These are phyloP conservation scores for Macrostomum lignano DNA, from an alignment of 1,140 invertebrate species.

Conservation along the genomic window DNA sequence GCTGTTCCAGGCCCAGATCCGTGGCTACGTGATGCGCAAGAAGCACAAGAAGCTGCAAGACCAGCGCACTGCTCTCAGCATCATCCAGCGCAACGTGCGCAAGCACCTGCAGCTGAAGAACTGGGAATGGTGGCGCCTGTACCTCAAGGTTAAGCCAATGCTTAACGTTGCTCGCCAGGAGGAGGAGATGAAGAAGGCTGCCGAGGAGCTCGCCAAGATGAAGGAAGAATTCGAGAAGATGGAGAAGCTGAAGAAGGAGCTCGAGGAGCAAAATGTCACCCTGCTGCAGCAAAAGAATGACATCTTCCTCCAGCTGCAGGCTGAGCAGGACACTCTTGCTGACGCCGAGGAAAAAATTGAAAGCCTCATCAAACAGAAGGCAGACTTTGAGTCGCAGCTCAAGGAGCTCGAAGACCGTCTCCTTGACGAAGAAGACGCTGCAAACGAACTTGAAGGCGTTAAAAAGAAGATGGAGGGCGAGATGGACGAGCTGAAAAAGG, in stretches of 20 bases:
- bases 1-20: conserved; percentile 82
- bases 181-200: conserved; percentile 86
- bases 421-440: conserved; percentile 70
- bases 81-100: conserved; percentile 84
- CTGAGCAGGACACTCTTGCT: conserved; percentile 31
- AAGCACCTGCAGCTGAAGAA: conserved; percentile 88
- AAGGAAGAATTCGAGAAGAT: conserved; percentile 73
- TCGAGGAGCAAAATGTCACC: conserved; percentile 67
- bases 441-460: conserved; percentile 56
- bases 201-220: conserved; percentile 71
- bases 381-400: conserved; percentile 72
- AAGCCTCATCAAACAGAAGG: conserved; percentile 76
- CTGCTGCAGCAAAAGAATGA: conserved; percentile 63
- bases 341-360: conserved; percentile 66
- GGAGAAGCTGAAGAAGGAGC: conserved; percentile 76
- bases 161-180: conserved; percentile 90
- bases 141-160: conserved; percentile 85
- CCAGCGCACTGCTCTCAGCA: conserved; percentile 72
- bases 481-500: conserved; percentile 66
- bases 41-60: conserved; percentile 88
- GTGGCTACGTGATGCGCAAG: conserved; percentile 51
- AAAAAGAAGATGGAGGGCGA: conserved; percentile 89
- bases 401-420: conserved; percentile 83
- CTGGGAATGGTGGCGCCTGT: conserved; percentile 99
- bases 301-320: conserved; percentile 52